Evolutionary conservation across 2,888 invertebrate genomes (phyloP), one percentile per base, ranked within the genome.

Genomic region (Callinectes sapidus): DNA sequence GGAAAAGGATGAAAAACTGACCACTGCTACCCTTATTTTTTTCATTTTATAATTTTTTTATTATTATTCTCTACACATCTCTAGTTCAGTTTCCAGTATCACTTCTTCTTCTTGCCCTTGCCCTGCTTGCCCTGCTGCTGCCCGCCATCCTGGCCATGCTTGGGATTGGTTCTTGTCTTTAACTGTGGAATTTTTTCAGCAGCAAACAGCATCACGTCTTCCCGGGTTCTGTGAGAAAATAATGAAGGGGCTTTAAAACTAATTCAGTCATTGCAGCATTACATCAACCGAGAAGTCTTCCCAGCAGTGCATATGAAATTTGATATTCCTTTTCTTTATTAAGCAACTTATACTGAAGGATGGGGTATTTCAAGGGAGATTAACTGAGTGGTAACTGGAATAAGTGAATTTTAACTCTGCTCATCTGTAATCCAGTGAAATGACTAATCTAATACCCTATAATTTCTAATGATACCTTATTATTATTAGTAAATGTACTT

Each of bases 41-140:
- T 48, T 10, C 10, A 10, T 8, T 48, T 48, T 48, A 42, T n/a
- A 3, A 5, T 39, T 39, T 48, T 48, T 48, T 48, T 48, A 48
- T 48, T 48, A 71, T 71, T n/a, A 28, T 71, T 35, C 35, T 18
- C 35, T 81, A n/a, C 81, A 81, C 35, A 81, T 16, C 0, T 81
- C 81, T 35, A 35, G 35, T 35, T 81, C 35, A 32, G 18, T 32
- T 35, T 35, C 35, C 3, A 14, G 13, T 23, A 35, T 92, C 95
- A 92, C 94, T 95, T 91, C 95, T 95, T 93, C 94, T 91, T 91
- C 91, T 93, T 93, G 77, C 86, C 90, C 90, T 94, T 94, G 66
- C 93, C 93, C 71, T 94, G 91, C 55, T 94, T 93, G 61, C 92
- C 92, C 55, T 93, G 92, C 90, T 91, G 94, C 54, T 93, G 92